Evolutionary conservation across 2,888 invertebrate genomes (phyloP).

Genomic region (Drosophila conformis): DNA sequence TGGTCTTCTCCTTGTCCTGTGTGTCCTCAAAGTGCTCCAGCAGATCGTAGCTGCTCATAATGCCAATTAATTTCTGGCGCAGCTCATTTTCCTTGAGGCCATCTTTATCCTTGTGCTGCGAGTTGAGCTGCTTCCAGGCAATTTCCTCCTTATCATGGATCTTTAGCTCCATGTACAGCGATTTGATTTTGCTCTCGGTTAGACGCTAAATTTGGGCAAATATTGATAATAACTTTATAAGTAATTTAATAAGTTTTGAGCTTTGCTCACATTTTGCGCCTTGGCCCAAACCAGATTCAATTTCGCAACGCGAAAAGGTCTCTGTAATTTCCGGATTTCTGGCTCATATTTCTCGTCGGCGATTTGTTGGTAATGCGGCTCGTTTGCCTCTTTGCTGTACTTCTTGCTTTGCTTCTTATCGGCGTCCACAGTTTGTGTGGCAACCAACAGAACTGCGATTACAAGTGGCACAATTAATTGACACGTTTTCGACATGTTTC

Average conservation of each 20-base stretch:
- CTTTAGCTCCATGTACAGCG: conserved; percentile 94
- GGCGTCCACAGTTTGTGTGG: conserved; percentile 45
- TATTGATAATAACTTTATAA: not conserved
- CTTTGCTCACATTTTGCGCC: conserved; percentile 91
- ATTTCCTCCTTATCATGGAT: conserved; percentile 97
- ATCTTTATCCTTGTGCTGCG: conserved; percentile 94
- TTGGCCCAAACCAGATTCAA: conserved; percentile 95
- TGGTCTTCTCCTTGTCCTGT: conserved; percentile 86
- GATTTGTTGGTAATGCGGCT: conserved; percentile 66
- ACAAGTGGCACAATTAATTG: conserved; percentile 39
- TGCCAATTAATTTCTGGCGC: conserved; percentile 91
- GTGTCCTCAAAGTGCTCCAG: conserved; percentile 92
- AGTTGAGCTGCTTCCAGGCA: conserved; percentile 91
- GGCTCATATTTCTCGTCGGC: conserved; percentile 84
- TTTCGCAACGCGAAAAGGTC: conserved; percentile 96
- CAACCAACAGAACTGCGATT: conserved; percentile 48
- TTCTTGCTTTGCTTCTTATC: conserved; percentile 79
- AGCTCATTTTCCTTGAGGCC: conserved; percentile 93
- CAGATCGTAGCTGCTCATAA: conserved; percentile 93
- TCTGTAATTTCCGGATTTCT: conserved; percentile 90
- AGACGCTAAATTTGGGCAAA: conserved; percentile 86
- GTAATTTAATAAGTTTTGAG: not conserved
- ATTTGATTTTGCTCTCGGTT: conserved; percentile 93
- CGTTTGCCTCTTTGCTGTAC: conserved; percentile 82
- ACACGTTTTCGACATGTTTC: conserved; percentile 55